Evolutionary conservation across 2,797 vertebrate species (phyloP).

Genomic region (Buphagus erythrorhynchus): DNA sequence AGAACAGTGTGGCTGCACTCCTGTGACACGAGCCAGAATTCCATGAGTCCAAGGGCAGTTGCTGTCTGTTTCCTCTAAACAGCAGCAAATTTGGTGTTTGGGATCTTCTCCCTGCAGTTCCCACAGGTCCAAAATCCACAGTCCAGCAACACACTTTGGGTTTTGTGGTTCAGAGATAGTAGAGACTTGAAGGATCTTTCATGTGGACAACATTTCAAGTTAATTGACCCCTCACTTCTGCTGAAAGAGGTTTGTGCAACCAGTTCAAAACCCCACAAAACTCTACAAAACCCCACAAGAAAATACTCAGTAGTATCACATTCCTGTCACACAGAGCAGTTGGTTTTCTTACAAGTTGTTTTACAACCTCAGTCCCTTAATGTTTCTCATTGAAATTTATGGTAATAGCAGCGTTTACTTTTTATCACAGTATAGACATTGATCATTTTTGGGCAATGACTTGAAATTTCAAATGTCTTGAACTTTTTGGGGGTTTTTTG

Average conservation of each 20-base stretch:
- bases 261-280: neutral
- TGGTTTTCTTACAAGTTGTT: neutral
- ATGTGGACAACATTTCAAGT: fast-evolving
- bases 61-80: fast-evolving
- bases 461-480: neutral
- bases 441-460: neutral
- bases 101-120: neutral
- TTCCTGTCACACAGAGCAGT: neutral
- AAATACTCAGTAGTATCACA: neutral
- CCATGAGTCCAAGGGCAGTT: neutral
- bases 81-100: neutral
- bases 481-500: neutral
- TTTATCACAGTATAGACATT: neutral
- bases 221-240: neutral
- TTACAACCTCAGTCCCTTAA: neutral
- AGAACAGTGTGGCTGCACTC: neutral
- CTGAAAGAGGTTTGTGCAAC: neutral
- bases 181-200: neutral
- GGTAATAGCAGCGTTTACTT: neutral
- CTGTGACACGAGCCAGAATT: neutral
- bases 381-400: neutral
- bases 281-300: neutral
- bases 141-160: fast-evolving
- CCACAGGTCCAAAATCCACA: neutral
- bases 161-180: neutral